Base-by-base conservation (phyloP, 2,797 vertebrate genomes). In the Pampus argenteus region DNA sequence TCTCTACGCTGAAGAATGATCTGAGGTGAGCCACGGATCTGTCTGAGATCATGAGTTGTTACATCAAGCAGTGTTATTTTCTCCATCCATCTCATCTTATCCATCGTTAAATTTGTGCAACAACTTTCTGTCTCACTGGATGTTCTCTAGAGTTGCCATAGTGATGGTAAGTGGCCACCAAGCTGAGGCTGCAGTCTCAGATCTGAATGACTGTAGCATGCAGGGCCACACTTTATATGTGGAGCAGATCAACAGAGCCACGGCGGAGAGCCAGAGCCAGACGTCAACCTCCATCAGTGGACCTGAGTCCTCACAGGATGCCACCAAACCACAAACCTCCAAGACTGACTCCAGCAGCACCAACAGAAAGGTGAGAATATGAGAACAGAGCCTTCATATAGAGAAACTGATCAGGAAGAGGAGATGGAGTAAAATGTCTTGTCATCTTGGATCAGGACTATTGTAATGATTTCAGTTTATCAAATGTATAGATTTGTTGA, bases 81-180 rank as follows among this genome's bases (percentile, higher is more conserved):
- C 4, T 1, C 18, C 9, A 7, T 17, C 13, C 4, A 13, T 22
- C 7, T 54, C 5, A 44, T 13, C 40, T 20, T 18, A 6, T 48
- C 9, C 45, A 51, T 6, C 1, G 0, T 18, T 11, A 3, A 8
- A 25, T 1, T 10, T 40, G 26, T 25, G 40, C 23, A 52, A 66
- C 18, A 14, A 17, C 26, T 13, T n/a, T 6, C 15, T 6, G 2
- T 65, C 31, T 47, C 0, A 0, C 45, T 52, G 31, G 2, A 54
- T 63, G 36, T 47, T 67, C 40, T 71, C 15, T 34, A 93, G 92
- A 38, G 79, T 85, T 76, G 91, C 90, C 51, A 45, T 89, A 54
- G 87, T 92, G 75, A 82, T 34, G 15, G 44, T 89, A 2, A 75
- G 51, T 26, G 85, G 69, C 47, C 38, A 36, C n/a, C 74, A 50